These are phyloP conservation scores for Triplophysa siluroides DNA, from an alignment of 2,113 vertebrate species.

Conservation along the genomic window DNA sequence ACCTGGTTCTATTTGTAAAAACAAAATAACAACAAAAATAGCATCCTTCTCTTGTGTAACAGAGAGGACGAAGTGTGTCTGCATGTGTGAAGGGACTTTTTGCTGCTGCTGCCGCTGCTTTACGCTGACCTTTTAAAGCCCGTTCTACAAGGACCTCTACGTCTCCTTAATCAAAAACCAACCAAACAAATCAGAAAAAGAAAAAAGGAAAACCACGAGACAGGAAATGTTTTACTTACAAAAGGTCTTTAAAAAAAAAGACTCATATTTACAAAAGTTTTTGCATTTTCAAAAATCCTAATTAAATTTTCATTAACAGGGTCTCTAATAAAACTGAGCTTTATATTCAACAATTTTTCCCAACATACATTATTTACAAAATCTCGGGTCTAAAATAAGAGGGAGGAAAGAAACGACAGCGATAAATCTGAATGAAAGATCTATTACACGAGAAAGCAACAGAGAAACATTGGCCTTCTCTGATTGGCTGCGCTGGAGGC, in stretches of 20 bases:
- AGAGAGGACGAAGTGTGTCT: not conserved
- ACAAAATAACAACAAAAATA: not conserved
- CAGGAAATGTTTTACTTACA: constrained; percentile 41
- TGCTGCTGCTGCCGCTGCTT: not conserved
- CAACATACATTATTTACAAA: constrained; percentile 48
- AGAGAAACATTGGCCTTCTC: constrained; percentile 23
- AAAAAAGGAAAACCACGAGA: constrained; percentile 9
- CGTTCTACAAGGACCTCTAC: constrained; percentile 17
- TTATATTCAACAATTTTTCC: constrained; percentile 25
- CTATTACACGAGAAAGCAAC: constrained; percentile 17
- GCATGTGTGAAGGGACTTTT: not conserved
- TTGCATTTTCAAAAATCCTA: constrained; percentile 42
- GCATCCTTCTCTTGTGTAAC: constrained; percentile 3
- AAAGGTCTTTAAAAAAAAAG: constrained; percentile 36
- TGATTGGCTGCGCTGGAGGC: constrained; percentile 30
- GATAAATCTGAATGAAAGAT: not conserved
- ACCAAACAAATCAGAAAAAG: not conserved
- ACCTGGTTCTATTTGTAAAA: constrained; percentile 36
- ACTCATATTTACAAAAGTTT: constrained; percentile 47
- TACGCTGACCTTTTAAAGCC: constrained; percentile 34
- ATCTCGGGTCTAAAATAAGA: constrained; percentile 5
- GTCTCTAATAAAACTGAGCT: constrained; percentile 31
- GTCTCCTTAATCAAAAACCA: constrained; percentile 36
- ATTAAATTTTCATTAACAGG: constrained; percentile 37
- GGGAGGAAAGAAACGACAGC: not conserved